phyloP scores from a whole-genome alignment of 1,140 invertebrate genomes.

The Macrocentrus cingulum region DNA sequence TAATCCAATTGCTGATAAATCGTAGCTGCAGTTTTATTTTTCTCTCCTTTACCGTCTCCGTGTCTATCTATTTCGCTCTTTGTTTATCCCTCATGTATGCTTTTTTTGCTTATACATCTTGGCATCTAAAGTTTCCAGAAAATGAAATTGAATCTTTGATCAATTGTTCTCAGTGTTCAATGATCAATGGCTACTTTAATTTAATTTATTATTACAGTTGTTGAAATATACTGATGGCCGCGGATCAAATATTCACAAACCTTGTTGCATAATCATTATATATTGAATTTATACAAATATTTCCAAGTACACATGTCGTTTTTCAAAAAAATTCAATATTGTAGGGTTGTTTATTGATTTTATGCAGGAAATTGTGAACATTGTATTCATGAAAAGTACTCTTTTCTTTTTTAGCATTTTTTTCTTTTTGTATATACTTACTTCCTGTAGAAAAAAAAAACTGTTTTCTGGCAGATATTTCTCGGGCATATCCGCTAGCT shows the following conservation, averaged over 20 bases:
- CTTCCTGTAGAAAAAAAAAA: too few relatives aligned
- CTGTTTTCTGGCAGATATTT: too few relatives aligned
- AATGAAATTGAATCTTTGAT: slow-evolving; percentile 27
- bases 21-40: neutral
- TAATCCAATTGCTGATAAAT: too few relatives aligned
- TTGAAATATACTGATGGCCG: slow-evolving; percentile 12
- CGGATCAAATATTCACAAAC: slow-evolving; percentile 19
- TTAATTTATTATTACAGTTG: slow-evolving; percentile 16
- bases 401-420: slow-evolving; percentile 1
- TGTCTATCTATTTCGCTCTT: neutral
- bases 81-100: too few relatives aligned
- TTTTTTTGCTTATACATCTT: neutral
- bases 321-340: too few relatives aligned
- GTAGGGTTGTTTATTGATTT: too few relatives aligned
- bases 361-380: too few relatives aligned
- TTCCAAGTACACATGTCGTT: too few relatives aligned
- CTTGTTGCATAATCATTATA: neutral
- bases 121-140: slow-evolving; percentile 18
- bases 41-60: neutral
- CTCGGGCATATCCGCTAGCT: slow-evolving; percentile 12
- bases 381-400: too few relatives aligned
- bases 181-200: neutral
- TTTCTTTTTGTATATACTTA: too few relatives aligned
- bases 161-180: slow-evolving; percentile 11
- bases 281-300: too few relatives aligned